Percentiles rank a stretch among this genome's conserved stretches.
Conservation (phyloP, 1,140 invertebrate genomes). For the Sipha flava region DNA sequence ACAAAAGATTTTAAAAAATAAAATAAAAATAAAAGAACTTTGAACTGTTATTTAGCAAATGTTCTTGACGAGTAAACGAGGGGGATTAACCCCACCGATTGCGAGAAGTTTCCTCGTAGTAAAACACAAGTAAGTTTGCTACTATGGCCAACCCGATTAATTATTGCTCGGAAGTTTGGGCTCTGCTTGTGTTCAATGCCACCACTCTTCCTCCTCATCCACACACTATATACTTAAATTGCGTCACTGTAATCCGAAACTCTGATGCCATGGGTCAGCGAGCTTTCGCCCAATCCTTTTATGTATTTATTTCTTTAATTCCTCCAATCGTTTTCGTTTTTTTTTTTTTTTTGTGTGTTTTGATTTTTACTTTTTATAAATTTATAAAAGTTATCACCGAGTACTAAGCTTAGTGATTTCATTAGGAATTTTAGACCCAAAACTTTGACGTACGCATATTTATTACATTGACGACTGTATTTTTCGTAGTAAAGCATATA, state of each 20-base stretch:
- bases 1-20: constrained; percentile 11
- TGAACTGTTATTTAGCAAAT: constrained; percentile 12
- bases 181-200: not conserved
- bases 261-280: not conserved
- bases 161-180: constrained; percentile 18
- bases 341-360: not conserved
- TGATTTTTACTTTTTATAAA: too few species aligned
- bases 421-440: too few species aligned
- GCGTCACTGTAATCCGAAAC: constrained; percentile 9
- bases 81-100: not conserved
- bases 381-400: too few species aligned
- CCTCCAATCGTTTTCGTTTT: not conserved
- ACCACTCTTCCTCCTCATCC: too few species aligned
- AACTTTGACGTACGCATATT: too few species aligned
- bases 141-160: constrained; percentile 9
- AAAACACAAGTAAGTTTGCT: not conserved
- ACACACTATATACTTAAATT: not conserved
- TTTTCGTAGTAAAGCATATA: too few species aligned
- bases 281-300: constrained; percentile 1
- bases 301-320: not conserved
- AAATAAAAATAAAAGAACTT: not conserved
- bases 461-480: too few species aligned
- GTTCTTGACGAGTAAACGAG: constrained; percentile 5
- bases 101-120: not conserved
- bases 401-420: too few species aligned